Evolutionary conservation across 2,888 invertebrate genomes (phyloP), one percentile per base, ranked within the genome.

Genomic region (Macrophya annulata): DNA sequence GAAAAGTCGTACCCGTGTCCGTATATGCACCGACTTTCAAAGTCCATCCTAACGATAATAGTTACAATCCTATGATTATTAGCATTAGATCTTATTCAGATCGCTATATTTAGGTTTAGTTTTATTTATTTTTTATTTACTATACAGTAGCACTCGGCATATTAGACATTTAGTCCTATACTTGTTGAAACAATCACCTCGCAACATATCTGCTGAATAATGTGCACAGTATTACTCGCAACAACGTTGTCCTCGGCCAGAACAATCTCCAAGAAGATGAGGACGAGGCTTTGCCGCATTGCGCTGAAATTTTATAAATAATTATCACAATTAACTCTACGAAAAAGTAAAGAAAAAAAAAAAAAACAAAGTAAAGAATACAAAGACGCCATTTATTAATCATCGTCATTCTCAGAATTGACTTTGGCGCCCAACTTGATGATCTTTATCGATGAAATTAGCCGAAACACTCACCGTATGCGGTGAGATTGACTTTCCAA

Each of bases 401-500:
- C 31, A 31, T 31, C 31, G 3, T 31, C 31, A 31, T 3, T 31
- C 31, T 31, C 31, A 31, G 31, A 31, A 31, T 31, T 31, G 1
- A 31, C 31, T 31, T 31, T 3, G 3, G 31, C 31, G 31, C 31
- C 31, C 21, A n/a, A 37, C 21, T 43, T 12, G 2, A 15, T 68
- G 1, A 37, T 9, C 6, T 71, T 8, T 10, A 21, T 31, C 6
- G 71, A 87, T 86, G 85, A 86, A 86, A 86, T 85, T 84, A 84
- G 72, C 79, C 55, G n/a, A 84, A 86, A 86, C 85, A 88, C 91
- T 90, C 86, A 93, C 93, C 91, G 88, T 92, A 91, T 81, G 92
- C 92, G 87, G 92, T 93, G 85, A 93, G 92, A 89, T 93, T 92
- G 88, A 92, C 91, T 87, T 92, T 92, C 93, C 93, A 93, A 88